Percentiles rank a stretch among this genome's conserved stretches.
phyloP scores from a whole-genome alignment of 2,113 vertebrate species.

The Cinclus cinclus region DNA sequence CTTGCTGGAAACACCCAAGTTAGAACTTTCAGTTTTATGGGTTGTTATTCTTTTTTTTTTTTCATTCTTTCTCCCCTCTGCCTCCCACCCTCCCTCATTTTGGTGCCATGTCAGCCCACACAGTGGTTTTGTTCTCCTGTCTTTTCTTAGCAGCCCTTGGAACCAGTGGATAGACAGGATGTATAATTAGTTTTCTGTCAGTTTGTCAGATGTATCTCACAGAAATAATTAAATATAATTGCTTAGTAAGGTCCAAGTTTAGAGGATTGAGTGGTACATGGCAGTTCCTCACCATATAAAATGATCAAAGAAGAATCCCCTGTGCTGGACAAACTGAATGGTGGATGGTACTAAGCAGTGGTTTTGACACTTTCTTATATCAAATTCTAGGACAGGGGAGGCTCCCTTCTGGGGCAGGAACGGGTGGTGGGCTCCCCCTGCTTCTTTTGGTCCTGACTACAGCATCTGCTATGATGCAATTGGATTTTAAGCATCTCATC shows the following conservation, averaged over 20 bases:
- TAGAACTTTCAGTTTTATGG: not conserved
- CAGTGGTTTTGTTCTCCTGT: not conserved
- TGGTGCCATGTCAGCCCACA: rapidly evolving
- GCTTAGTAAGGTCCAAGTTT: not conserved
- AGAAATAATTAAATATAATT: not conserved
- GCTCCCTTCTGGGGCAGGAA: not conserved
- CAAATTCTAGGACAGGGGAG: not conserved
- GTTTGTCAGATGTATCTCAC: not conserved
- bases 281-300: not conserved
- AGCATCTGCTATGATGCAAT: not conserved
- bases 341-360: not conserved
- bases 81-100: not conserved
- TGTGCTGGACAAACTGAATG: not conserved
- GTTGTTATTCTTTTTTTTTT: not conserved
- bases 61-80: not conserved
- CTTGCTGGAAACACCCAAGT: not conserved
- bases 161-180: not conserved
- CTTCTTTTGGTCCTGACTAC: not conserved
- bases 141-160: not conserved
- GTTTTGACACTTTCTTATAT: not conserved
- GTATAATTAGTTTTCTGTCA: not conserved
- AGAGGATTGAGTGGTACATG: not conserved
- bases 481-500: not conserved
- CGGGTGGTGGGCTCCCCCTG: not conserved
- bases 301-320: not conserved